Evolutionary conservation across 2,113 vertebrate species (phyloP).

Genomic region (Columba janthina): DNA sequence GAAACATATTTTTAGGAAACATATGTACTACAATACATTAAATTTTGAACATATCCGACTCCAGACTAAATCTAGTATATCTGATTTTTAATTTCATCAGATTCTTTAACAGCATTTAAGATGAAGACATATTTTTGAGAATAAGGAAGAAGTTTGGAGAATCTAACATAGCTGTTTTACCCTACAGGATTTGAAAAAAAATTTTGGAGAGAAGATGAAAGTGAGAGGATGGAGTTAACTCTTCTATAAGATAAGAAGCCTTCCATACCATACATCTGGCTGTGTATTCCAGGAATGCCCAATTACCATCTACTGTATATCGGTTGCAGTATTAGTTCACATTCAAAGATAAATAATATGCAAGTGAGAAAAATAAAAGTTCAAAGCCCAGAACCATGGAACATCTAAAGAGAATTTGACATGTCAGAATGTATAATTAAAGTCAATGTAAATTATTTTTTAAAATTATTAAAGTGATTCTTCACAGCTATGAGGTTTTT

Average conservation of each 20-base stretch:
- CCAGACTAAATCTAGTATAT: neutral
- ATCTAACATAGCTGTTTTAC: neutral
- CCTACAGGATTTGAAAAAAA: neutral
- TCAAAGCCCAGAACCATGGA: neutral
- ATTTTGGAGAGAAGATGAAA: neutral
- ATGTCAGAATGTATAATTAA: neutral
- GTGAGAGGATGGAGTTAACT: neutral
- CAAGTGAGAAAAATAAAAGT: neutral
- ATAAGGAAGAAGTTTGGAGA: neutral
- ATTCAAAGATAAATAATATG: neutral
- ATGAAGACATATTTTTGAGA: neutral
- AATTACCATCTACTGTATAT: neutral
- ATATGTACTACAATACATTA: neutral
- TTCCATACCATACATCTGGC: neutral
- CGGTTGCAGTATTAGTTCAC: neutral
- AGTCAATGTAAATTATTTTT: neutral
- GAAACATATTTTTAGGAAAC: neutral
- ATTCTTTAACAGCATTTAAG: neutral
- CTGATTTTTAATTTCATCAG: neutral
- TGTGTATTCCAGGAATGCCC: neutral
- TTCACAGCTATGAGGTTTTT: neutral
- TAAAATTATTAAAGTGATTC: neutral
- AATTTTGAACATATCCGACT: neutral
- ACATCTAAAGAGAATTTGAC: neutral
- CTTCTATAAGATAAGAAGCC: neutral